Base-by-base conservation (phyloP, 2,797 vertebrate genomes). In the Pseudochaenichthys georgianus region DNA sequence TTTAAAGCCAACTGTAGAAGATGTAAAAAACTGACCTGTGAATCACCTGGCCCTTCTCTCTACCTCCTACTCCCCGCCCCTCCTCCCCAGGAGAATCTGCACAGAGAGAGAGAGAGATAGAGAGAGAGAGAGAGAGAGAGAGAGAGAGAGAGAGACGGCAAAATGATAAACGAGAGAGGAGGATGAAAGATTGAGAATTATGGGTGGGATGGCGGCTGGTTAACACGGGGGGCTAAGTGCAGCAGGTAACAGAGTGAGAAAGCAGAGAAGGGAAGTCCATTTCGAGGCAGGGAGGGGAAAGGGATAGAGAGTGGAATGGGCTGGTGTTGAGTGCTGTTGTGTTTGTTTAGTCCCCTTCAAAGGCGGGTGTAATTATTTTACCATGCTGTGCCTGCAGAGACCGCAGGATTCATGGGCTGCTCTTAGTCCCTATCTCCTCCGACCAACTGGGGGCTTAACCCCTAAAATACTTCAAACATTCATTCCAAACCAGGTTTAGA, bases 291-390 rank as follows among this genome's bases (percentile, higher is more conserved):
- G 65, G 68, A 77, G 67, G 83, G 48, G 71, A 70, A 68, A 72
- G 70, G 78, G 47, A 59, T 17, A 55, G 78, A 71, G 73, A 74
- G 83, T 58, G 85, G 83, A 84, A 31, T 23, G 80, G 80, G 74
- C 76, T 77, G 70, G 92, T 89, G 93, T 92, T 94, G 93, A 94
- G 89, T 89, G 91, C 93, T 85, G 92, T 93, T 90, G 85, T 96
- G 93, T 96, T 96, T 95, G 93, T 95, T 94, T 94, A 94, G 93
- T 89, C 90, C 81, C 75, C 94, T 95, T 96, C 95, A 96, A 96
- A 95, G 95, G 82, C 71, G 60, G 82, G 73, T 84, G 71, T 96
- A 94, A 96, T 95, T 95, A 90, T 93, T 95, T 96, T 95, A 95
- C 95, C 95, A 95, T 95, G 90, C 90, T 82, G 87, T 70, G 88